Percentiles rank a stretch among this genome's conserved stretches.
Evolutionary conservation across 1,140 invertebrate species (phyloP).

Genomic region (Cepaea nemoralis): DNA sequence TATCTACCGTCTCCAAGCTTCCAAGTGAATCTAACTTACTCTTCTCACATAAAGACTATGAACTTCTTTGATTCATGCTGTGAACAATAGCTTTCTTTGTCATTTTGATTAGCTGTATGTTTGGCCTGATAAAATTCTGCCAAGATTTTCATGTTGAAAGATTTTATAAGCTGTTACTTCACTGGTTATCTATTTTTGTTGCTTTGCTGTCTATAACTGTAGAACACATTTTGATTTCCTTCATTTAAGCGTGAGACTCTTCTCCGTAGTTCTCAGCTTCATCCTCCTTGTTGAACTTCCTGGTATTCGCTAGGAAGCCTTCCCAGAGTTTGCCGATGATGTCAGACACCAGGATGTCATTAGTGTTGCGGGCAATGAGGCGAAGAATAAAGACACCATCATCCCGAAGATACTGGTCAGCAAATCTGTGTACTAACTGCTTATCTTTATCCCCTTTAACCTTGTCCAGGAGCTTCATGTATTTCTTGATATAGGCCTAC

Average conservation of each 20-base stretch:
- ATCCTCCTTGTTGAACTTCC: constrained; percentile 55
- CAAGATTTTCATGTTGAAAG: no score
- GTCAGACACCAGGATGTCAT: constrained; percentile 68
- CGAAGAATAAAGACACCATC: constrained; percentile 70
- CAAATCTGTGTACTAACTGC: constrained; percentile 61
- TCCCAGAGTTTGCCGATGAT: constrained; percentile 67
- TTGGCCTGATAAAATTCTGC: no score
- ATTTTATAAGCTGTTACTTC: no score
- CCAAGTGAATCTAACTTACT: no score
- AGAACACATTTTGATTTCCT: no score
- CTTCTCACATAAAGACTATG: no score
- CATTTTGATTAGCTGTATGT: no score
- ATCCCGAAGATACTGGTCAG: constrained; percentile 66
- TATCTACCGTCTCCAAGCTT: no score
- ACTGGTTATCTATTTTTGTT: no score
- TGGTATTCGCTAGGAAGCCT: constrained; percentile 62
- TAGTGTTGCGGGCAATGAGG: constrained; percentile 67
- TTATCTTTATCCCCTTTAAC: constrained; percentile 60
- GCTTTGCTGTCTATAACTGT: no score
- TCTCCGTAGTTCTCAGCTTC: not conserved
- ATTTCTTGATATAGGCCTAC: constrained; percentile 67
- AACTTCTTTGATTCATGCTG: no score
- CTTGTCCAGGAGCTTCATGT: constrained; percentile 62
- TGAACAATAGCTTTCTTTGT: no score
- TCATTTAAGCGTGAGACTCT: not conserved